Percentiles rank a stretch among this genome's conserved stretches.
phyloP scores from a whole-genome alignment of 2,888 invertebrate species.

The Corbicula japonica region DNA sequence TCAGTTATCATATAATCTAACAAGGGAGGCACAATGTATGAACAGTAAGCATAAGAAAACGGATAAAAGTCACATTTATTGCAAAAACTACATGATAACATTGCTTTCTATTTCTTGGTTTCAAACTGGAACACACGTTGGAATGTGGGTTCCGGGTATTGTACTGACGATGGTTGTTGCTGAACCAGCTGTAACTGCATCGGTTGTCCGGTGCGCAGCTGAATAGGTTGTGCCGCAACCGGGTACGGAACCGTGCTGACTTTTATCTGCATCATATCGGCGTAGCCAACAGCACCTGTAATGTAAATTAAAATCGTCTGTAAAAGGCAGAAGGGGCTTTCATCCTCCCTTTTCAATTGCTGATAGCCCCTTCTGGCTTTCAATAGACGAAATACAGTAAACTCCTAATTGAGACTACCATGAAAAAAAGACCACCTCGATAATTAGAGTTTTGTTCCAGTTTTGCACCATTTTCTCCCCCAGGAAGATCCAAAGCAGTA shows the following conservation, averaged over 20 bases:
- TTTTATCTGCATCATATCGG: conserved; percentile 66
- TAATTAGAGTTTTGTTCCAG: background rate
- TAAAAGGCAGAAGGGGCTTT: too few species aligned
- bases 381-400: background rate
- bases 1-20: too few species aligned
- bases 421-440: background rate
- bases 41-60: too few species aligned
- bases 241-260: conserved; percentile 57
- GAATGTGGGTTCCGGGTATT: conserved; percentile 3
- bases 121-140: too few species aligned
- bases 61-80: too few species aligned
- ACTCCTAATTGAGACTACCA: background rate
- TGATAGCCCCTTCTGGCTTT: background rate
- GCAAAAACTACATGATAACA: too few species aligned
- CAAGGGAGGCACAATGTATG: too few species aligned
- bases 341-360: background rate
- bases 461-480: background rate
- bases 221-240: conserved; percentile 1
- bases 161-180: conserved; percentile 6
- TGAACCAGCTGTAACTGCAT: conserved; percentile 1
- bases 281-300: conserved; percentile 52
- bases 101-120: conserved; percentile 31
- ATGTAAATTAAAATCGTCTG: background rate
- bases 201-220: background rate
- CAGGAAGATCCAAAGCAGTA: too few species aligned